A percentile compares a stretch with the other conserved stretches of the same genome.
phyloP scores from a whole-genome alignment of 2,113 vertebrate genomes.

The Platycercus adscitus region DNA sequence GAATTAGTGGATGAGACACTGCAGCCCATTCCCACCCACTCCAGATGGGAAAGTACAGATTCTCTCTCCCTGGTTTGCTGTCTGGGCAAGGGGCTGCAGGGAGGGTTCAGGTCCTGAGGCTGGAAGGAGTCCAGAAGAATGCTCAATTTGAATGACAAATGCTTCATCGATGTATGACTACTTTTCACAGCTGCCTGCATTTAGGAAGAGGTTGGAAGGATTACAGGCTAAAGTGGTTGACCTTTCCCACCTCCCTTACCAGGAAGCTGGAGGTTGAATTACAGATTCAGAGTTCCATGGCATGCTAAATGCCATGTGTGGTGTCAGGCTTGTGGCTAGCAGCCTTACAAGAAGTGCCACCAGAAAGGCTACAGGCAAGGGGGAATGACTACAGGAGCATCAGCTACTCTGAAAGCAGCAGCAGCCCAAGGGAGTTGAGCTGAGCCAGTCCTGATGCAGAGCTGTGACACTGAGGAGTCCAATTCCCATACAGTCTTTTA shows the following conservation, averaged over 20 bases:
- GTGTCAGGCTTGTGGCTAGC: neutral
- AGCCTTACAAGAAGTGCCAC: neutral
- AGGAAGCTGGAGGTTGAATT: neutral
- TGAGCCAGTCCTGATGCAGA: neutral
- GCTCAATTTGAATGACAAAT: neutral
- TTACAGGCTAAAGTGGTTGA: neutral
- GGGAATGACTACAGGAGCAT: neutral
- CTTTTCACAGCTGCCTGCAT: neutral
- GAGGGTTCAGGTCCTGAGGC: neutral
- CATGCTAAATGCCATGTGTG: fast-evolving
- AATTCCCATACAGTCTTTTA: fast-evolving
- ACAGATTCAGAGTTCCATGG: neutral
- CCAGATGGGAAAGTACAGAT: neutral
- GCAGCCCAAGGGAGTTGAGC: fast-evolving
- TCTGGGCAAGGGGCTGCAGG: neutral
- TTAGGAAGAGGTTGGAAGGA: neutral
- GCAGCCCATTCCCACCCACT: neutral
- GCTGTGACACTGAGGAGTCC: neutral
- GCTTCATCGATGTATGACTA: neutral
- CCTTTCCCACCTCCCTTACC: neutral
- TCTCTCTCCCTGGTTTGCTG: neutral
- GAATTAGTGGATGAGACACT: neutral
- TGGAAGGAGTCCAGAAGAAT: neutral
- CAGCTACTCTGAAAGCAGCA: neutral
- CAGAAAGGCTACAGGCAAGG: neutral